Percentiles rank a stretch among this genome's conserved stretches.
These are phyloP conservation scores for Oncorhynchus keta DNA, from an alignment of 2,113 vertebrate genomes.

Conservation along the genomic window DNA sequence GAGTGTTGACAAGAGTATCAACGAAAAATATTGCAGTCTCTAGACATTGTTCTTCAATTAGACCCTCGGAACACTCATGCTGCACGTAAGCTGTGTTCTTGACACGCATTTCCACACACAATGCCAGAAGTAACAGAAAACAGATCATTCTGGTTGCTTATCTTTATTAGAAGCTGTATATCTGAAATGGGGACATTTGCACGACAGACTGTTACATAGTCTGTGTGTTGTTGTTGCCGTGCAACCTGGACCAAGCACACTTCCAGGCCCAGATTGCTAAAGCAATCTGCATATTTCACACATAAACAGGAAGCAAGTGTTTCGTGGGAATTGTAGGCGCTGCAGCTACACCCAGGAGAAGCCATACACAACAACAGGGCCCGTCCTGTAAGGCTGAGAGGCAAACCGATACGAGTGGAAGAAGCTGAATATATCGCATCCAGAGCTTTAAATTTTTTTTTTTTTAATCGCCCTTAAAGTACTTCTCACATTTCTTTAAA, in stretches of 20 bases:
- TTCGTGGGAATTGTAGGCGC: constrained; percentile 6
- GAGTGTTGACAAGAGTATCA: too few relatives aligned
- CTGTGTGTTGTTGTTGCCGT: not conserved
- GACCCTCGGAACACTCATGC: not conserved
- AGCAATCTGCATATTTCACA: constrained; percentile 4
- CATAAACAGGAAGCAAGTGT: constrained; percentile 12
- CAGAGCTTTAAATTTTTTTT: not conserved
- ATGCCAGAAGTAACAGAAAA: not conserved
- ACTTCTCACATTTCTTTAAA: too few relatives aligned
- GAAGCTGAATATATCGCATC: not conserved
- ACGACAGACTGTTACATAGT: constrained; percentile 3
- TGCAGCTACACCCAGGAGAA: not conserved
- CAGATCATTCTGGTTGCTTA: not conserved
- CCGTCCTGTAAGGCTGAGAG: not conserved
- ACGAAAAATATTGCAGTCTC: not conserved
- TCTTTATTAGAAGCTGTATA: not conserved
- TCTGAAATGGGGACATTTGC: not conserved
- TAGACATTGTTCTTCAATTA: not conserved
- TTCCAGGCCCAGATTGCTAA: constrained; percentile 10
- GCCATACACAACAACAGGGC: not conserved
- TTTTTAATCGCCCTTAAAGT: too few relatives aligned
- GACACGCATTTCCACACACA: not conserved
- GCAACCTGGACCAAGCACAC: constrained; percentile 4
- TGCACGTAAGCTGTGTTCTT: not conserved
- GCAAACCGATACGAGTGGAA: not conserved